Evolutionary conservation across 2,113 vertebrate species (phyloP), one percentile per base, ranked within the genome.

Genomic region (Dermatemys mawii): DNA sequence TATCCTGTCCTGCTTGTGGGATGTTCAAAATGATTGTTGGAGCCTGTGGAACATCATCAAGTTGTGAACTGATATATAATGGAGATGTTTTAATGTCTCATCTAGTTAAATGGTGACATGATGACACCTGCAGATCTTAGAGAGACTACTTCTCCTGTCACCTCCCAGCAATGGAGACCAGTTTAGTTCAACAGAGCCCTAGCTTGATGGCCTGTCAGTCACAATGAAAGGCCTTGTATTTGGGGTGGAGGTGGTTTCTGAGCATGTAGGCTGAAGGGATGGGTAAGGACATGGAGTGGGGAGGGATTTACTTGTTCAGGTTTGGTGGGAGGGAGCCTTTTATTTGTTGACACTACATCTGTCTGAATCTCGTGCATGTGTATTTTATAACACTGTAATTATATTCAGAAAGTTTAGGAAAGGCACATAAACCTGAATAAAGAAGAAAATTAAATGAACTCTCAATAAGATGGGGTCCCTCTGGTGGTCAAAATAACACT

Each of bases 361-460:
- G 78, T 35, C 67, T 90, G 85, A 84, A 93, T 63, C 35, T 35
- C 94, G 78, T 94, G 46, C 86, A 86, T 67, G 11, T 86, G 87
- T 93, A 88, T 92, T 90, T 63, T 49, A 17, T 79, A 88, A 94
- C 87, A 81, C 76, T 35, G 54, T 35, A 91, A 95, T 32, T 3
- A 9, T 9, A 17, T 85, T 86, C 75, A 51, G 55, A 90, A 92
- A 63, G 19, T 75, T 70, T 88, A 83, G 48, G 12, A 81, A 95
- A 90, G 81, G 83, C 75, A 38, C 19, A 70, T 21, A 70, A n/a
- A 51, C 57, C 41, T 0, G 1, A 27, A 84, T 55, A 11, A 24
- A 32, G 51, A 50, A 50, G 6, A 75, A 11, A 46, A 11, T 44
- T 19, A 21, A 12, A 17, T 57, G 50, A 81, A 38, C 54, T 14